These are phyloP conservation scores for Cyaniris semiargus DNA, from an alignment of 2,888 invertebrate species.

Conservation along the genomic window DNA sequence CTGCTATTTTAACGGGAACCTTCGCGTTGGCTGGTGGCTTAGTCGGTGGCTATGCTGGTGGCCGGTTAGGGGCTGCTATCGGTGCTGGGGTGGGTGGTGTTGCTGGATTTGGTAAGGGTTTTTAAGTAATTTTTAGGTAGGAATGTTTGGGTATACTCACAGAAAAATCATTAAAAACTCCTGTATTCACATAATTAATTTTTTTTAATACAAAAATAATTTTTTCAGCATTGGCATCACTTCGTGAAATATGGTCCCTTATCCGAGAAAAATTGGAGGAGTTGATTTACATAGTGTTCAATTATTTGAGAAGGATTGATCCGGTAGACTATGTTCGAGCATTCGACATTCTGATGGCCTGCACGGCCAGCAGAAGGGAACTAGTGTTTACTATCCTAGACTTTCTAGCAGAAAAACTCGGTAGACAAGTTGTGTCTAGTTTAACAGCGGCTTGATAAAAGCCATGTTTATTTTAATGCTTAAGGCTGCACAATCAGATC, in stretches of 20 bases:
- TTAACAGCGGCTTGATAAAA: constrained; percentile 47
- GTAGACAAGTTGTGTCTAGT: constrained; percentile 56
- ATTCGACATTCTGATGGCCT: constrained; percentile 57
- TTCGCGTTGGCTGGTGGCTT: constrained; percentile 60
- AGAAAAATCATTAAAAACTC: too few species aligned
- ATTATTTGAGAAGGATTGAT: constrained; percentile 58
- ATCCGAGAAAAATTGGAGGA: constrained; percentile 59
- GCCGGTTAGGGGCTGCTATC: constrained; percentile 59
- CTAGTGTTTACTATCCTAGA: constrained; percentile 62
- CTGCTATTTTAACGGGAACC: constrained; percentile 53
- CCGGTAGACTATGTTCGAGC: constrained; percentile 58
- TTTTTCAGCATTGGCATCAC: constrained; percentile 57
- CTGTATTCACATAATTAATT: too few species aligned
- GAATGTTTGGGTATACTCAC: too few species aligned
- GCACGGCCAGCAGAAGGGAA: constrained; percentile 52
- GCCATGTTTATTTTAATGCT: background rate
- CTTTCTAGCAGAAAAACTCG: constrained; percentile 60
- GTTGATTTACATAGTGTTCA: constrained; percentile 61
- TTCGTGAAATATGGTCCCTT: constrained; percentile 60
- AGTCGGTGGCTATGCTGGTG: constrained; percentile 61
- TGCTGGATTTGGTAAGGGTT: constrained; percentile 51
- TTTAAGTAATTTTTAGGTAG: background rate
- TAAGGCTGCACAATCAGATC: background rate
- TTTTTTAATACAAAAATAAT: too few species aligned
- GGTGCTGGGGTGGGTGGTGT: constrained; percentile 64